Percentiles rank a stretch among this genome's conserved stretches.
These are phyloP conservation scores for Melanerpes aurifrons DNA, from an alignment of 2,113 vertebrate genomes.

Conservation along the genomic window DNA sequence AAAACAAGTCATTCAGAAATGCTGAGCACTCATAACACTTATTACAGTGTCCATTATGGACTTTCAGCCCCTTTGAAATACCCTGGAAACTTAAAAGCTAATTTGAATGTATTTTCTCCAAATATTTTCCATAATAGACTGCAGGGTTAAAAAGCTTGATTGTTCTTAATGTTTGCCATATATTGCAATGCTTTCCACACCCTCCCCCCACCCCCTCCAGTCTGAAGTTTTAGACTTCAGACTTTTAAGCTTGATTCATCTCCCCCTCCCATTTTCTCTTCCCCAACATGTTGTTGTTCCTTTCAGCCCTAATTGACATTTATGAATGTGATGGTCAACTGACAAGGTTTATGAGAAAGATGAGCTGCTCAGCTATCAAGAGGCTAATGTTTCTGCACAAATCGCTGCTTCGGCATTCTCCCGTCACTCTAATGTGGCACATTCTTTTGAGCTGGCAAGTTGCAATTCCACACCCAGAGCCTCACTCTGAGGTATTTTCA, in stretches of 20 bases:
- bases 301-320: conserved; percentile 16
- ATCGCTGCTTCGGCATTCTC: conserved; percentile 22
- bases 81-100: not conserved
- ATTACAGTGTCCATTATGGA: not conserved
- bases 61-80: not conserved
- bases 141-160: not conserved
- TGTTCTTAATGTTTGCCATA: not conserved
- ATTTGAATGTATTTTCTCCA: not conserved
- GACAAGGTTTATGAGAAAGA: conserved; percentile 40
- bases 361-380: conserved; percentile 42
- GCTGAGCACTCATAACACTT: not conserved
- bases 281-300: not conserved
- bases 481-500: conserved; percentile 73
- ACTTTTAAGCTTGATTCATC: not conserved
- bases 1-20: not conserved
- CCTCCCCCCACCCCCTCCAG: not conserved
- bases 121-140: not conserved
- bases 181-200: not conserved
- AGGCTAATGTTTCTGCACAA: conserved; percentile 51
- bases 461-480: conserved; percentile 45
- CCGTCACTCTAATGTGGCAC: conserved; percentile 64
- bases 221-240: not conserved
- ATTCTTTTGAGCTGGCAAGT: conserved; percentile 67
- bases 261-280: not conserved
- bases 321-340: conserved; percentile 50